phyloP scores from a whole-genome alignment of 2,888 invertebrate species.

The Ennomos erosarius region DNA sequence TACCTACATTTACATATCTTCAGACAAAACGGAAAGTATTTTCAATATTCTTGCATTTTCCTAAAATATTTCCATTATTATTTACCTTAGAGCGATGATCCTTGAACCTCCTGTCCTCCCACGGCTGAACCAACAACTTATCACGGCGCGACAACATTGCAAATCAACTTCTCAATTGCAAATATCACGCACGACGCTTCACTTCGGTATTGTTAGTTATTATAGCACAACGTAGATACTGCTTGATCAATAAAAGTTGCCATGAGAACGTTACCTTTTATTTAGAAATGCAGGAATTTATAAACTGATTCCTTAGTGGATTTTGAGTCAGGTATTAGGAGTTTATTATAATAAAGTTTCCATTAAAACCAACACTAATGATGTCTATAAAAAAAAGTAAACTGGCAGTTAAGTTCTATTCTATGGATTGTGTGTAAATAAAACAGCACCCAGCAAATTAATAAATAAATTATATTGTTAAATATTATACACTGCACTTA shows the following conservation, averaged over 20 bases:
- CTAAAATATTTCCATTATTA: no score
- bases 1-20: no score
- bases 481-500: conserved; percentile 83
- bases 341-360: no score
- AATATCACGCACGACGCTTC: conserved; percentile 34
- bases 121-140: conserved; percentile 88
- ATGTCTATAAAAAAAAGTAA: no score
- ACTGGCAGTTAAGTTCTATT: neutral
- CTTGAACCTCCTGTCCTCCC: conserved; percentile 88
- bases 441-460: conserved; percentile 75
- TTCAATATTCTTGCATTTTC: no score
- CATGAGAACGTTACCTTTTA: conserved; percentile 7
- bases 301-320: no score
- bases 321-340: no score
- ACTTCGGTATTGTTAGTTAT: neutral
- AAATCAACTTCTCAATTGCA: conserved; percentile 26
- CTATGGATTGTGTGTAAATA: conserved; percentile 36
- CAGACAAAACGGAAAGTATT: no score
- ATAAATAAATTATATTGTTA: conserved; percentile 85
- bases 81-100: conserved; percentile 88
- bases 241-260: conserved; percentile 34
- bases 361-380: no score
- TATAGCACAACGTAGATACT: conserved; percentile 18
- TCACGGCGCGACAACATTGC: conserved; percentile 88
- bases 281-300: neutral